Evolutionary conservation across 2,113 vertebrate species (phyloP), one percentile per base, ranked within the genome.

Genomic region (Pardalotus punctatus): DNA sequence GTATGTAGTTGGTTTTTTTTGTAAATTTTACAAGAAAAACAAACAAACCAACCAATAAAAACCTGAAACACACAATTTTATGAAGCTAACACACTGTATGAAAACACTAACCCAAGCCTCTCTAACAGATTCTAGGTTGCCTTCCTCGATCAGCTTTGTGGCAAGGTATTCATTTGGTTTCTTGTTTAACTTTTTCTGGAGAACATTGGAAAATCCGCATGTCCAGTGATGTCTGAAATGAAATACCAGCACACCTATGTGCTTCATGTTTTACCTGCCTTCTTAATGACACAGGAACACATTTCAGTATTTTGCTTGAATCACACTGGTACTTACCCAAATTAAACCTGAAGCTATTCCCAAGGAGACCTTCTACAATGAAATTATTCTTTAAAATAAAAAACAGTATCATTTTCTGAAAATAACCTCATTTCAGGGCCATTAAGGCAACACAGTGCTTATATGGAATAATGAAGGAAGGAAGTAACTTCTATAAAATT

Each of bases 311-410:
- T 78, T 67, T 38, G 47, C 35, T 7, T 29, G 17, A 70, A 53
- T 43, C 57, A 51, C 22, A 13, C 5, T 25, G 38, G 35, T 84
- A 21, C 60, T 86, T 43, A 40, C 0, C 25, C n/a, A 80, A 64
- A 66, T 79, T 53, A 74, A 64, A 69, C 23, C 50, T 70, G 21
- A 64, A 88, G 74, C 29, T 88, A 83, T 29, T 74, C 85, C 58
- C 74, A 76, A 51, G 27, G n/a, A 77, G 76, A 64, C 23, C 35
- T 77, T 82, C 69, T 20, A 80, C 25, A 88, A 16, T 10, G 2
- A 77, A 90, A 85, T 84, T 35, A 27, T 57, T 42, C 28, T 78
- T 89, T 89, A 79, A 70, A 91, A 89, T 13, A 74, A 64, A 94
- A 87, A 45, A 0, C 8, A 62, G 20, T 12, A 42, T 9, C 28